Evolutionary conservation across 2,888 invertebrate genomes (phyloP), one percentile per base, ranked within the genome.

Genomic region (Polydrusus tereticollis): DNA sequence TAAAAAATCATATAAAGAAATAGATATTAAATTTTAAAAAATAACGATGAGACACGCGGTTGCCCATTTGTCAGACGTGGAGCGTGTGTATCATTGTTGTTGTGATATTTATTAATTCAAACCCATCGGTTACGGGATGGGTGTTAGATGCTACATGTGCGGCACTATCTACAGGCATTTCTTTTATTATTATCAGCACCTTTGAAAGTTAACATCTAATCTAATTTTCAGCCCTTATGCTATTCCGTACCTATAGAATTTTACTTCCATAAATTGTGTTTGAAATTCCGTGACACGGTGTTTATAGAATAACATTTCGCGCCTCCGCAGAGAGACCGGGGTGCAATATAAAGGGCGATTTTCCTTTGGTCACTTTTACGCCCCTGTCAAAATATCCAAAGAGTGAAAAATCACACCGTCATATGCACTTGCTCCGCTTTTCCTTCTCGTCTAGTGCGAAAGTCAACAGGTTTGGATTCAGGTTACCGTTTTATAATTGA

Each of bases 371-470:
- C 83, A 83, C 82, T 83, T 79, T 80, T 78, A 82, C 82, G 81
- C 83, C 83, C 83, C 81, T 80, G 83, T 84, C 83, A 82, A 81
- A 82, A 82, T 81, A 83, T 83, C 83, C 81, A n/a, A n/a, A n/a
- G 82, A 82, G 83, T 84, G 84, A 84, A 84, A 84, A 84, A 84
- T 84, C 82, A 79, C 83, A 81, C 83, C 83, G 84, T 84, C 84
- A 84, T 78, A 78, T 80, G 79, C 84, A 84, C 83, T 82, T 82
- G 84, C 77, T 77, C 43, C 45, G 52, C 29, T 62, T 55, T 45
- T 18, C 38, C 74, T 75, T n/a, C n/a, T n/a, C n/a, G n/a, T n/a
- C n/a, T n/a, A 18, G 1, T 16, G 52, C 14, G 26, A 55, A 55
- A 10, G 8, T 18, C 29, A 0, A 29, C 29, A 33, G 52, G 18